These are phyloP conservation scores for Zapornia atra DNA, from an alignment of 2,113 vertebrate genomes.

Conservation along the genomic window DNA sequence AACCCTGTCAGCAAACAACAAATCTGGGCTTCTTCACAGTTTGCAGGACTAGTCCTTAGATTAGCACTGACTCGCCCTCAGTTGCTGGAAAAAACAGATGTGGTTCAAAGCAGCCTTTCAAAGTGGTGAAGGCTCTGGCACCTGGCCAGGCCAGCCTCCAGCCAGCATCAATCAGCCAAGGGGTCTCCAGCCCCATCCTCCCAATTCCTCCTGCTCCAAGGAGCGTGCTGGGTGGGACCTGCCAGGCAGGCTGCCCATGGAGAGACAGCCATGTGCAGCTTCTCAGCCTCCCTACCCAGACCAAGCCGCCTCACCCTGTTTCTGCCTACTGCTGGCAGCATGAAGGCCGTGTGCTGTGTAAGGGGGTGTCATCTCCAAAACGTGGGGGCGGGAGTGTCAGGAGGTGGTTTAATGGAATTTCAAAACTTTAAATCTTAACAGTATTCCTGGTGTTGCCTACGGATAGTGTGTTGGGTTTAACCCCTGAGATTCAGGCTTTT, in stretches of 20 bases:
- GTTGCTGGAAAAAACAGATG: slow-evolving; percentile 49
- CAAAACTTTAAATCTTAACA: not conserved
- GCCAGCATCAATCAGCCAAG: slow-evolving; percentile 6
- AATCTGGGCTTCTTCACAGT: not conserved
- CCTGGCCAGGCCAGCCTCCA: not conserved
- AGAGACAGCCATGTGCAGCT: rapidly evolving
- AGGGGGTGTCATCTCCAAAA: not conserved
- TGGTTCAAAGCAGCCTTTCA: slow-evolving; percentile 50
- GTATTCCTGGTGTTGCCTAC: not conserved
- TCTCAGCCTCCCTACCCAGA: rapidly evolving
- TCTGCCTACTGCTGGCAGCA: rapidly evolving
- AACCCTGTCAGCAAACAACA: not conserved
- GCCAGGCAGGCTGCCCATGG: not conserved
- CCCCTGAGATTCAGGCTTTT: not conserved
- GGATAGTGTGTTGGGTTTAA: not conserved
- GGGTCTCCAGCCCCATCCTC: not conserved
- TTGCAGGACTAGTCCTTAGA: not conserved
- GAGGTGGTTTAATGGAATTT: not conserved
- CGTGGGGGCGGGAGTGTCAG: rapidly evolving
- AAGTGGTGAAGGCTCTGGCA: not conserved
- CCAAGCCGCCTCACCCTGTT: rapidly evolving
- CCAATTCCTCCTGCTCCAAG: rapidly evolving
- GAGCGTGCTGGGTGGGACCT: rapidly evolving
- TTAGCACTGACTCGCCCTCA: not conserved
- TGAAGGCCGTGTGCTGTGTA: rapidly evolving